Evolutionary conservation across 2,888 invertebrate species (phyloP).

Genomic region (Petrolisthes cinctipes): DNA sequence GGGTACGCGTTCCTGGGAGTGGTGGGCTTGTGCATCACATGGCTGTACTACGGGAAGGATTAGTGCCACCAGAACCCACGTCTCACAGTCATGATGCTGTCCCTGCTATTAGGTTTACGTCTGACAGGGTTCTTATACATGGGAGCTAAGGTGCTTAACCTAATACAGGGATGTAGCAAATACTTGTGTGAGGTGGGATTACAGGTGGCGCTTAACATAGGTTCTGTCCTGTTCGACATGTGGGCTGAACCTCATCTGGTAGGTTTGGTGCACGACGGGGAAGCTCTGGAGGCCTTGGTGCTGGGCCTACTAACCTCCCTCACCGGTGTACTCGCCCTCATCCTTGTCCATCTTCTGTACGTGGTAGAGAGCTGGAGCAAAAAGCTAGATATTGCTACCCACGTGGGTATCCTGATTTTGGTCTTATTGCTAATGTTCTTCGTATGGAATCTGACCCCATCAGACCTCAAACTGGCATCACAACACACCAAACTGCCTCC

Average conservation of each 20-base stretch:
- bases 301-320: slow-evolving; percentile 18
- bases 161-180: background rate
- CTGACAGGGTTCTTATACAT: slow-evolving; percentile 13
- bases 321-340: slow-evolving; percentile 5
- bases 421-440: slow-evolving; percentile 13
- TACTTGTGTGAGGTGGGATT: slow-evolving; percentile 16
- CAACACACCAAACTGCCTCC: too few relatives aligned
- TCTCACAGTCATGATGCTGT: slow-evolving; percentile 11
- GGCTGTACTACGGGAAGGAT: background rate
- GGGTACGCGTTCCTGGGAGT: slow-evolving; percentile 9
- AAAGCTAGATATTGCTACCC: background rate
- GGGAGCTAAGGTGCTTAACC: background rate
- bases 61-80: background rate
- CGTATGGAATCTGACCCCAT: slow-evolving; percentile 17
- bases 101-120: slow-evolving; percentile 6
- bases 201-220: slow-evolving; percentile 6
- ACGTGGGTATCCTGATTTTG: background rate
- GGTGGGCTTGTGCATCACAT: background rate
- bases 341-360: slow-evolving; percentile 15
- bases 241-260: slow-evolving; percentile 29
- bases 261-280: background rate
- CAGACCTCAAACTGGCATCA: background rate
- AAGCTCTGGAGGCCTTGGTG: background rate
- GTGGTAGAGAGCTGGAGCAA: background rate
- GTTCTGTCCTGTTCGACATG: slow-evolving; percentile 28